Evolutionary conservation across 2,888 invertebrate species (phyloP).

Genomic region (Himalopsyche kuldschensis): DNA sequence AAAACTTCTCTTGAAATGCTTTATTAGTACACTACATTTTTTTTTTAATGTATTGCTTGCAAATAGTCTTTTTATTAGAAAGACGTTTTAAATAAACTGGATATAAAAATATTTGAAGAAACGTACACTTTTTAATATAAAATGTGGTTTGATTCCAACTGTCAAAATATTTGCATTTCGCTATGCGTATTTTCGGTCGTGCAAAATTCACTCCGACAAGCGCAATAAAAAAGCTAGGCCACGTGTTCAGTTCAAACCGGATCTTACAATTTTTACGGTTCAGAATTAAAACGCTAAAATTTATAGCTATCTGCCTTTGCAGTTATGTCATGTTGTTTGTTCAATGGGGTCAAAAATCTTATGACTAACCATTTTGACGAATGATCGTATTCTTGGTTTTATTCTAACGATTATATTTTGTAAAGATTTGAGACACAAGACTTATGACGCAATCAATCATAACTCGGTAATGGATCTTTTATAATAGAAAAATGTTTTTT

Average conservation of each 20-base stretch:
- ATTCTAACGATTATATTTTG: not conserved
- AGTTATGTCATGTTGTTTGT: conserved; percentile 5
- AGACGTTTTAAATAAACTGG: no score
- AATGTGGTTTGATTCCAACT: not conserved
- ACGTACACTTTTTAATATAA: not conserved
- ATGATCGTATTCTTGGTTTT: not conserved
- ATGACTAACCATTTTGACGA: conserved; percentile 7
- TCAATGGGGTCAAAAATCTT: conserved; percentile 9
- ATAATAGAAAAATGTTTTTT: not conserved
- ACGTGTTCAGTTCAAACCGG: conserved; percentile 3
- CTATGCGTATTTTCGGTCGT: not conserved
- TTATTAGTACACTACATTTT: no score
- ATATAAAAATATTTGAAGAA: no score
- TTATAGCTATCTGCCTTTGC: not conserved
- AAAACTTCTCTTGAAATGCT: no score
- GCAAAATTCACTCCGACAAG: not conserved
- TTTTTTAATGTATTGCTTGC: no score
- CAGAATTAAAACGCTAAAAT: not conserved
- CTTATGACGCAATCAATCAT: conserved; percentile 6
- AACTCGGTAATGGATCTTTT: conserved; percentile 3
- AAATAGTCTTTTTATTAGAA: no score
- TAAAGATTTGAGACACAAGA: not conserved
- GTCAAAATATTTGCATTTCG: not conserved
- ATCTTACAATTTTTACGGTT: not conserved
- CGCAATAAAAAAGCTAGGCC: not conserved